phyloP scores from a whole-genome alignment of 2,113 vertebrate genomes.

The Cyprinus carpio region DNA sequence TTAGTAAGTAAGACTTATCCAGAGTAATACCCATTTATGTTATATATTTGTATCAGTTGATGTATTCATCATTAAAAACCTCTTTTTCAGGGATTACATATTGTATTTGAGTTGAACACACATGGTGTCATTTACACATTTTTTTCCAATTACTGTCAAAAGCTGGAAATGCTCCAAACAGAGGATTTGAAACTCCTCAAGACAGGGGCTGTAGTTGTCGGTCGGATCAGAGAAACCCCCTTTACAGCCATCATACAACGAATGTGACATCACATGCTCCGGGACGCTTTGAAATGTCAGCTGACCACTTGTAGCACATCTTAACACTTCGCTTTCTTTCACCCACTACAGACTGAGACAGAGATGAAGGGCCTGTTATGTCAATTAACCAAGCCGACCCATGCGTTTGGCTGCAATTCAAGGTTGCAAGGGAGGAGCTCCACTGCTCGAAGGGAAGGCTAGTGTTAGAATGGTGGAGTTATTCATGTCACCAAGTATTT shows the following conservation, averaged over 20 bases:
- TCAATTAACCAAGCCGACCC: conserved; percentile 39
- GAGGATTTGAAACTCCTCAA: conserved; percentile 33
- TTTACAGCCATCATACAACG: conserved; percentile 17
- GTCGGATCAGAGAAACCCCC: conserved; percentile 6
- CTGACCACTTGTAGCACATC: conserved; percentile 33
- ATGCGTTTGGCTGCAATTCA: conserved; percentile 53
- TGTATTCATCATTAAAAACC: background rate
- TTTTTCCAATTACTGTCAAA: conserved; percentile 18
- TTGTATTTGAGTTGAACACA: background rate
- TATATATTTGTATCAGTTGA: background rate
- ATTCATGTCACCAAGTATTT: conserved; percentile 55
- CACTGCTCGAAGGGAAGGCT: conserved; percentile 34
- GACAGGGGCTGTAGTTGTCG: conserved; percentile 32
- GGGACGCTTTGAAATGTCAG: conserved; percentile 34
- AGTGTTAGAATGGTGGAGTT: conserved; percentile 44
- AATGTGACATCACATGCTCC: conserved; percentile 21
- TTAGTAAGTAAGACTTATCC: background rate
- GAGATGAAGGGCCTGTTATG: conserved; percentile 49
- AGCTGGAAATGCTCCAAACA: conserved; percentile 23
- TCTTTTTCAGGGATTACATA: background rate
- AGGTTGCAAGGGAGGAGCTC: conserved; percentile 48
- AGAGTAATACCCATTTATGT: background rate
- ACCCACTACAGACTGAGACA: conserved; percentile 4
- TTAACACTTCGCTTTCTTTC: conserved; percentile 27
- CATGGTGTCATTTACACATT: conserved; percentile 8